phyloP scores from a whole-genome alignment of 2,888 invertebrate species.

The Eretmocerus hayati region DNA sequence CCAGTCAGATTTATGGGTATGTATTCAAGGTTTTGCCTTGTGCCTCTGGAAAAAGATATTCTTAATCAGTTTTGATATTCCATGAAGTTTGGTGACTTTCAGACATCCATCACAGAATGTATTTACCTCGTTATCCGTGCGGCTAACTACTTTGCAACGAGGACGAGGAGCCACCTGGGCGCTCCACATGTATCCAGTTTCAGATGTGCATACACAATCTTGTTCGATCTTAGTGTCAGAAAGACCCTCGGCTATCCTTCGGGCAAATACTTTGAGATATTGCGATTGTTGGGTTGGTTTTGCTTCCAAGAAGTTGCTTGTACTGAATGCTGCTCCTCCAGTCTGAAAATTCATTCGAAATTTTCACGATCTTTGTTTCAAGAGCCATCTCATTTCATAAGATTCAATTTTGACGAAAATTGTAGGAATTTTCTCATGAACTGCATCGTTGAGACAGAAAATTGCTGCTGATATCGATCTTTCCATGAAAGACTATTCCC shows the following conservation, averaged over 20 bases:
- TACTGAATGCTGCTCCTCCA: conserved; percentile 61
- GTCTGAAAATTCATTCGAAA: conserved; percentile 45
- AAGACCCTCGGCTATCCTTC: conserved; percentile 39
- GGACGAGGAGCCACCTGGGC: conserved; percentile 33
- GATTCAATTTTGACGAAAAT: neutral
- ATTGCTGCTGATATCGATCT: no score
- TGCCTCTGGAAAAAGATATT: conserved; percentile 33
- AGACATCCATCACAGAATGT: neutral
- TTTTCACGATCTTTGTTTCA: neutral
- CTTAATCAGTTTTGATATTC: neutral
- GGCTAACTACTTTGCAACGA: conserved; percentile 40
- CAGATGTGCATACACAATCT: conserved; percentile 40
- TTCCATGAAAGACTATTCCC: no score
- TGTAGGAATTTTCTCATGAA: no score
- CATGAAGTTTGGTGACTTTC: neutral
- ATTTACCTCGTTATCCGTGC: conserved; percentile 34
- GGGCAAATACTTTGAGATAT: conserved; percentile 51
- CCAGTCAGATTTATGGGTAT: conserved; percentile 15
- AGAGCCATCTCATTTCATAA: neutral
- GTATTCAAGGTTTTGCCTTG: conserved; percentile 23
- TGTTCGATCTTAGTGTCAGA: conserved; percentile 36
- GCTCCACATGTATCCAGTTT: conserved; percentile 23
- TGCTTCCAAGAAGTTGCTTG: conserved; percentile 53
- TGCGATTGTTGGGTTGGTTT: conserved; percentile 56
- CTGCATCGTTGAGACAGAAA: no score